Evolutionary conservation across 2,113 vertebrate species (phyloP).

Genomic region (Camelus dromedarius): DNA sequence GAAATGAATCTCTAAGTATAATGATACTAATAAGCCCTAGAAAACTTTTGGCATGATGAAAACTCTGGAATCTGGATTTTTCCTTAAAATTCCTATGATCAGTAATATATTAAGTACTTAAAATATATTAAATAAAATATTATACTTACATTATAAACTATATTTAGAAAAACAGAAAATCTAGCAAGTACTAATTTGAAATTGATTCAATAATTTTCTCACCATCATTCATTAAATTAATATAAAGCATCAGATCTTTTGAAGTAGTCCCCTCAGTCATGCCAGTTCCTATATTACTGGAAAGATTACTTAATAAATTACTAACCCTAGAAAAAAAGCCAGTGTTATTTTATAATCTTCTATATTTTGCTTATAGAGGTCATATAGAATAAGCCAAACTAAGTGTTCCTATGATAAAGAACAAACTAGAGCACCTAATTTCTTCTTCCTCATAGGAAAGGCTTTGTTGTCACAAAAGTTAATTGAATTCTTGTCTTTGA

Average conservation of each 20-base stretch:
- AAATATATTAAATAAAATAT: slow-evolving; percentile 43
- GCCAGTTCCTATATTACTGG: not conserved
- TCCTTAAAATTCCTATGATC: not conserved
- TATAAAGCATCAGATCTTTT: not conserved
- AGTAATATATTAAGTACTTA: not conserved
- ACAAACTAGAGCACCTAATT: slow-evolving; percentile 73
- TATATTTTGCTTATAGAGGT: slow-evolving; percentile 9
- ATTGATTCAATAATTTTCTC: not conserved
- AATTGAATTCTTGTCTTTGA: slow-evolving; percentile 76
- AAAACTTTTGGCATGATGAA: not conserved
- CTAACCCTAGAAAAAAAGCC: not conserved
- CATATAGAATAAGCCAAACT: slow-evolving; percentile 30
- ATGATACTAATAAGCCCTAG: not conserved
- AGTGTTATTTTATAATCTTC: not conserved
- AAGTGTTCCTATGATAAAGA: slow-evolving; percentile 57
- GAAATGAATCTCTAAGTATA: not conserved
- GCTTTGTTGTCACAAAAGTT: slow-evolving; percentile 58
- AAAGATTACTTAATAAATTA: not conserved
- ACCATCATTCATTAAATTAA: slow-evolving; percentile 19
- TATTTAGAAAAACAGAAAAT: slow-evolving; percentile 41
- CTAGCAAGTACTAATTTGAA: not conserved
- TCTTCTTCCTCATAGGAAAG: slow-evolving; percentile 73
- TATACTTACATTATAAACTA: not conserved
- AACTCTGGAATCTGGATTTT: not conserved
- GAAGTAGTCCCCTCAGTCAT: not conserved